Base-by-base conservation (phyloP, 2,888 invertebrate species). In the Escarpia spicata region DNA sequence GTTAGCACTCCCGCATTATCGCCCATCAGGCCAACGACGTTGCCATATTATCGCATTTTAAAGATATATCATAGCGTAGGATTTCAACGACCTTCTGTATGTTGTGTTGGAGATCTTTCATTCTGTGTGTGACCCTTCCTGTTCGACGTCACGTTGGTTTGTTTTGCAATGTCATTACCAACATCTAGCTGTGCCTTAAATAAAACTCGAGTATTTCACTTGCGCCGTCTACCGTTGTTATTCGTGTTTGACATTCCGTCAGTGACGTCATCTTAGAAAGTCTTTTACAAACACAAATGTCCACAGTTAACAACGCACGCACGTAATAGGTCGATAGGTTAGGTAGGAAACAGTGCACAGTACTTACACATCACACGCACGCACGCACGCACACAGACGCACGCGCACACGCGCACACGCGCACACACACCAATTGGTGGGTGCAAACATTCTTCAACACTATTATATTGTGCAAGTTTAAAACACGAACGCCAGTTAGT, bases 121-220 rank as follows among this genome's bases (percentile, higher is more conserved):
- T 75, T 52, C 52, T 75, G 75, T 26, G 75, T 75, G 75, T 75
- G 75, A n/a, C n/a, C 75, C 75, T 75, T 75, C 75, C 75, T 26
- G 75, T 75, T 75, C 19, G 75, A 19, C 19, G 75, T 75, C 75
- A 75, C 75, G n/a, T 75, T 75, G 26, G 75, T 75, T 75, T 75
- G 75, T 19, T 75, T 75, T 75, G 75, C n/a, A 52, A 52, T 52
- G 52, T 75, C 75, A 26, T 75, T 75, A 75, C 75, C 75, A 75
- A 75, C 75, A 15, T 75, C 75, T 75, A 75, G 75, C 75, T 75
- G 75, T 75, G 75, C 75, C 75, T 75, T 75, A 75, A 75, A 75
- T 75, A 75, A 75, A 75, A 75, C 75, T 75, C 75, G 75, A 75
- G 75, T 75, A 75, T 75, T 75, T 75, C 75, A 75, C 75, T 75